Evolutionary conservation across 2,888 invertebrate species (phyloP), one percentile per base, ranked within the genome.

Genomic region (Colostygia pectinataria): DNA sequence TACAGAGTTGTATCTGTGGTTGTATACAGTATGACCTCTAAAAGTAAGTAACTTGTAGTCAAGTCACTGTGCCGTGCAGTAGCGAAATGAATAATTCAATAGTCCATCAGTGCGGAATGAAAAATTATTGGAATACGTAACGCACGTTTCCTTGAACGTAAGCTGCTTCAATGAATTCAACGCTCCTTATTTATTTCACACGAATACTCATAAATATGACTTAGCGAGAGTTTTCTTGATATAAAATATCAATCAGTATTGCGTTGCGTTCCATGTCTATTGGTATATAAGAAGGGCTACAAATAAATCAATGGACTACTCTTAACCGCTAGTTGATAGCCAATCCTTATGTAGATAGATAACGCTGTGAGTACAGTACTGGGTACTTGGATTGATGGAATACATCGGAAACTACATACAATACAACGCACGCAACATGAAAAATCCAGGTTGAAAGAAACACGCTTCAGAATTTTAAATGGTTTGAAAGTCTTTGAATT

Each of bases 71-170:
- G 24, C 54, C 58, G 52, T 57, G 59, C 53, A 57, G 46, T 34
- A 29, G 51, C 42, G 40, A 40, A 57, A 71, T 78, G 72, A 78
- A 80, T 81, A 57, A 82, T 78, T 76, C 72, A 81, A 63, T 43
- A 36, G 58, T 47, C 36, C 39, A 49, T 60, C 61, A 56, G 62
- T 61, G 59, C 54, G 59, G 66, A 72, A 71, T 70, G 66, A 71
- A 67, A 72, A 71, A 74, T 68, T 59, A 64, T 70, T 59, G 55
- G 66, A 73, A 73, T 74, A 73, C 68, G 50, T 53, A 65, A 65
- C 59, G 53, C 25, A 45, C 45, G 58, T 69, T 74, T 71, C 64
- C 62, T 67, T 62, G 63, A 63, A 63, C 50, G 53, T 46, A 57
- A 55, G 59, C 57, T 47, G 38, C 51, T 55, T 24, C 8, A 14